Evolutionary conservation across 1,140 invertebrate genomes (phyloP).

Genomic region (Hycleus phaleratus): DNA sequence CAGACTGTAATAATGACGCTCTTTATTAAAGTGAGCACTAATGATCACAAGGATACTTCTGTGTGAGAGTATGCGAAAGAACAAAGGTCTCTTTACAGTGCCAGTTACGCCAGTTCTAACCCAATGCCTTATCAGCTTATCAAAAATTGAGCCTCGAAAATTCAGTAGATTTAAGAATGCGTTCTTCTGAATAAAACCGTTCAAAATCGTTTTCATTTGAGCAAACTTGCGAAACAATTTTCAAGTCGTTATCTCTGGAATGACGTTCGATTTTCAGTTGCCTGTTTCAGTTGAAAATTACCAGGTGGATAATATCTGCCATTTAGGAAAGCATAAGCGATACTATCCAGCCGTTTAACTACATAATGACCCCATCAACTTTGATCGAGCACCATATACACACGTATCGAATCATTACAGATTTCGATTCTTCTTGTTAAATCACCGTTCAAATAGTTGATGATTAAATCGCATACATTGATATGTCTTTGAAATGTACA

Average conservation of each 20-base stretch:
- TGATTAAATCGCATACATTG: conserved; percentile 1
- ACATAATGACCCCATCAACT: conserved; percentile 19
- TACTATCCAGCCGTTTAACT: conserved; percentile 12
- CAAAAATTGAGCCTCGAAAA: too few species aligned
- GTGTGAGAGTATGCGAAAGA: too few species aligned
- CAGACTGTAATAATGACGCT: too few species aligned
- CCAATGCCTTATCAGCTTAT: too few species aligned
- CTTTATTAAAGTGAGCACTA: too few species aligned
- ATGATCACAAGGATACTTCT: too few species aligned
- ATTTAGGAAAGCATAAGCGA: conserved; percentile 13
- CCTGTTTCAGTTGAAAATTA: conserved; percentile 3
- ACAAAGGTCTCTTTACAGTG: too few species aligned
- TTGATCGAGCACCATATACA: conserved; percentile 16
- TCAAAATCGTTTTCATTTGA: neutral
- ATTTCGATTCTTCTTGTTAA: conserved; percentile 6
- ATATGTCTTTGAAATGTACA: conserved; percentile 1
- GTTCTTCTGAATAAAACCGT: neutral
- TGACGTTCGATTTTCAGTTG: neutral
- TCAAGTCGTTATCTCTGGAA: neutral
- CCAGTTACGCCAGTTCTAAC: too few species aligned
- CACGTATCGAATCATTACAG: conserved; percentile 2
- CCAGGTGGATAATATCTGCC: conserved; percentile 11
- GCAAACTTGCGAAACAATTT: neutral
- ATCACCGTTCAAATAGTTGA: conserved; percentile 8
- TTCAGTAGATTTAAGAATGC: too few species aligned